Evolutionary conservation across 2,888 invertebrate genomes (phyloP).

Genomic region (Eristalis pertinax): DNA sequence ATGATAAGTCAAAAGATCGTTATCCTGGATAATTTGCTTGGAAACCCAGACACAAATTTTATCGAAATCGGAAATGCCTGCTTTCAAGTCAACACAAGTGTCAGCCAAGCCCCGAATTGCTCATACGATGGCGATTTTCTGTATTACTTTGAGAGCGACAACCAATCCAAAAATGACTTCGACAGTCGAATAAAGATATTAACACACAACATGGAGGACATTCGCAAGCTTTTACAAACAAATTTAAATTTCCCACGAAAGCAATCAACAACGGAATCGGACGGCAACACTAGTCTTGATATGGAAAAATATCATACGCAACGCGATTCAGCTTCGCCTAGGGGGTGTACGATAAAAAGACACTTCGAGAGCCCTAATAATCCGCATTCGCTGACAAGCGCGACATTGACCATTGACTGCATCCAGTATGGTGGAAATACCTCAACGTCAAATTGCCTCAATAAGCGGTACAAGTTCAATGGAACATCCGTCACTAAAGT

Average conservation of each 20-base stretch:
- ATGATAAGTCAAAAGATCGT: conserved; percentile 71
- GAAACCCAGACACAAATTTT: conserved; percentile 77
- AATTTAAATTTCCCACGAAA: conserved; percentile 21
- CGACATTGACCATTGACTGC: conserved; percentile 73
- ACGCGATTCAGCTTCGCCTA: conserved; percentile 34
- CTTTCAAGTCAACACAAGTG: conserved; percentile 36
- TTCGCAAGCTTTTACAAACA: conserved; percentile 42
- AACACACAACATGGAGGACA: conserved; percentile 48
- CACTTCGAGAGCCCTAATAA: conserved; percentile 20
- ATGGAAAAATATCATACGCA: background rate
- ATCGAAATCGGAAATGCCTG: conserved; percentile 74
- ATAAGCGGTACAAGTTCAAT: conserved; percentile 53
- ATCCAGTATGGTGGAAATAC: conserved; percentile 62
- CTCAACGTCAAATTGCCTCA: conserved; percentile 36
- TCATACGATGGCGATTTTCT: conserved; percentile 26
- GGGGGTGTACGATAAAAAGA: conserved; percentile 10
- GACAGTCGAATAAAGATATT: conserved; percentile 18
- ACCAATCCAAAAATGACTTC: conserved; percentile 11
- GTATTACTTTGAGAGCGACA: conserved; percentile 53
- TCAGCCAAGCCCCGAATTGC: background rate
- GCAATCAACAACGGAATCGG: conserved; percentile 39
- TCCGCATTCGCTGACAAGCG: conserved; percentile 48
- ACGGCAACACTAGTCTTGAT: conserved; percentile 9
- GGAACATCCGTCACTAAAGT: conserved; percentile 73
- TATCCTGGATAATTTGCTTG: conserved; percentile 77